Conservation (phyloP, 64 coral and sea anemone species). For the Porites australiensis region DNA sequence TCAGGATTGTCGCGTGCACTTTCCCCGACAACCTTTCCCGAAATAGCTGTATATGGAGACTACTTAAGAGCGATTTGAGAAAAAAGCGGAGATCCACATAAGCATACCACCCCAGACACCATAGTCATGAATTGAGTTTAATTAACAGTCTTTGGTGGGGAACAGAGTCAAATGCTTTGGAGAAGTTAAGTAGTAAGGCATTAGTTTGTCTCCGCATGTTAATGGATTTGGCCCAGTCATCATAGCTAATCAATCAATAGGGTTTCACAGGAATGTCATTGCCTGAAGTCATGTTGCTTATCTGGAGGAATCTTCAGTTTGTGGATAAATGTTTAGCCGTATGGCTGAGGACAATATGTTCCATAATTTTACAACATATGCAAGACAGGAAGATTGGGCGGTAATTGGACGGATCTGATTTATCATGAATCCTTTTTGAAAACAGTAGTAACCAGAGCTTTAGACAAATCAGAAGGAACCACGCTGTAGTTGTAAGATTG, state of each 20-base stretch:
- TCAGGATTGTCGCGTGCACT: no score
- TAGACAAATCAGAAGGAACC: slow-evolving; percentile 35
- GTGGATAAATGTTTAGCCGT: no score
- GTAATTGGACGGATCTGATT: slow-evolving; percentile 15
- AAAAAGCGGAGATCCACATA: slow-evolving; percentile 14
- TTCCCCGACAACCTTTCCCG: no score
- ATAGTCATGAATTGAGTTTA: slow-evolving; percentile 30
- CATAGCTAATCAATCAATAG: no score
- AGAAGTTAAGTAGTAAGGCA: no score
- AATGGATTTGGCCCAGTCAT: no score
- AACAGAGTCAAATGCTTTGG: slow-evolving; percentile 48
- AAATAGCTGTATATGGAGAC: slow-evolving; percentile 1
- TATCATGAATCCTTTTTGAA: slow-evolving; percentile 18
- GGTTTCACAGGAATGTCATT: no score
- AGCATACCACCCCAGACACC: slow-evolving; percentile 23
- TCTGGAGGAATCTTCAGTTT: no score
- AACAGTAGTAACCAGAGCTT: slow-evolving; percentile 35
- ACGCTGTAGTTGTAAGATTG: slow-evolving; percentile 5
- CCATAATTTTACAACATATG: slow-evolving; percentile 56
- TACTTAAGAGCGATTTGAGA: slow-evolving; percentile 31
- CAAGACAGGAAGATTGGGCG: slow-evolving; percentile 28
- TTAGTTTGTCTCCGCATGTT: no score
- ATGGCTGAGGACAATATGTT: background rate
- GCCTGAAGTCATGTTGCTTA: no score
- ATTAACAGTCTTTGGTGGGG: slow-evolving; percentile 19